These are phyloP conservation scores for Fulmarus glacialis DNA, from an alignment of 2,113 vertebrate species.

Conservation along the genomic window DNA sequence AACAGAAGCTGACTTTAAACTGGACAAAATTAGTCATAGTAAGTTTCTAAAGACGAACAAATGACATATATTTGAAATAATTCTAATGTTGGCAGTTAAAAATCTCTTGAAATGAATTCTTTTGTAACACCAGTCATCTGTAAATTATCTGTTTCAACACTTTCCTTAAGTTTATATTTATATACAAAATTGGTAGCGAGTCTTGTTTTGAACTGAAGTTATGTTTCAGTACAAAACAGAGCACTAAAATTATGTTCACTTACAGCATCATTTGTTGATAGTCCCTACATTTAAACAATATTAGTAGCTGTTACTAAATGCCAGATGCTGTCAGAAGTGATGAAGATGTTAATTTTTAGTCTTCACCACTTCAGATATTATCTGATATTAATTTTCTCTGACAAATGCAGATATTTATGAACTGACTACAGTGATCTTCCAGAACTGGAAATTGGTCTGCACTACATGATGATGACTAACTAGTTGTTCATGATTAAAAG, in stretches of 20 bases:
- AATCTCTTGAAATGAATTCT: not conserved
- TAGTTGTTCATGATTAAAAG: constrained; percentile 64
- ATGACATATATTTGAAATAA: not conserved
- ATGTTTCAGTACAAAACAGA: not conserved
- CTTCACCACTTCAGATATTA: constrained; percentile 35
- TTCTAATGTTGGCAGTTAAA: not conserved
- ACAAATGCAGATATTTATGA: constrained; percentile 64
- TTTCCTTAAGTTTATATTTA: not conserved
- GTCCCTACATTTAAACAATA: not conserved
- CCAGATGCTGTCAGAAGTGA: constrained; percentile 43
- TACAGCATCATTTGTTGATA: not conserved
- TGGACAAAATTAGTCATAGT: not conserved
- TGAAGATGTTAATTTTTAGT: constrained; percentile 47
- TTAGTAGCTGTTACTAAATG: constrained; percentile 37
- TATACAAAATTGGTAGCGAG: rapidly evolving
- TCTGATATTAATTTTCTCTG: constrained; percentile 52
- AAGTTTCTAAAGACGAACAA: not conserved
- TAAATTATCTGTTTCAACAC: constrained; percentile 8
- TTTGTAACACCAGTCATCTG: not conserved
- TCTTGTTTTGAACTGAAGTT: not conserved
- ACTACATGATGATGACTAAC: constrained; percentile 52
- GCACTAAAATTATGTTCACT: not conserved
- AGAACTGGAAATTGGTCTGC: constrained; percentile 58
- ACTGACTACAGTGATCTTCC: constrained; percentile 34
- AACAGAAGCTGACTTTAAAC: not conserved